Conservation (phyloP, 37 sponge, comb jelly and placozoan genomes). For the Aphrocallistes beatrix region DNA sequence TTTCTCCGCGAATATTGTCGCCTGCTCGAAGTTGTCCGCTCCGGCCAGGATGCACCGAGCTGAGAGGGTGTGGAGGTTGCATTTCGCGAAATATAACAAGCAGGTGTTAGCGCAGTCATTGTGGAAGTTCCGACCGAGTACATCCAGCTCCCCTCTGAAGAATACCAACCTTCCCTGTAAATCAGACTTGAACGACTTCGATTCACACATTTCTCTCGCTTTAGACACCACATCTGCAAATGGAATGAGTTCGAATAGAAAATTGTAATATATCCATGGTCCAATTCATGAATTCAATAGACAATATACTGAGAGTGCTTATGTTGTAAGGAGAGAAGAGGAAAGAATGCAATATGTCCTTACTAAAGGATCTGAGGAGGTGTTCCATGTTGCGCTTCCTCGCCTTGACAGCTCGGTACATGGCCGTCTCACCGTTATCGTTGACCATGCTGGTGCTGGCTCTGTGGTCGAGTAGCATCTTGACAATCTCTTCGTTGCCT, state of each 20-base stretch:
- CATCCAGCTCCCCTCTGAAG: not conserved
- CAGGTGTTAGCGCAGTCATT: not conserved
- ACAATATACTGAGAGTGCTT: not conserved
- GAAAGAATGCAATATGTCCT: too few relatives aligned
- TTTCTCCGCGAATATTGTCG: slow-evolving; percentile 4
- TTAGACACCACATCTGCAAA: not conserved
- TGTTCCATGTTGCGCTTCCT: not conserved
- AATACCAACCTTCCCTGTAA: not conserved
- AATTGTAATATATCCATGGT: not conserved
- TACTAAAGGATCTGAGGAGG: not conserved
- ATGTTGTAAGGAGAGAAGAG: not conserved
- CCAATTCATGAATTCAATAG: too few relatives aligned
- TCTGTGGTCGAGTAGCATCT: not conserved
- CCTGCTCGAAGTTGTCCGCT: slow-evolving; percentile 9
- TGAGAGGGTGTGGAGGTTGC: not conserved
- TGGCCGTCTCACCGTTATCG: not conserved
- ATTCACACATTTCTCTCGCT: not conserved
- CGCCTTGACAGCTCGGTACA: not conserved
- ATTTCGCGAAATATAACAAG: slow-evolving; percentile 13
- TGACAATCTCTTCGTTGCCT: not conserved
- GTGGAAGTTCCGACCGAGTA: not conserved
- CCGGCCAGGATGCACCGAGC: not conserved
- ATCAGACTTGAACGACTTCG: not conserved
- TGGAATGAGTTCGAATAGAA: not conserved
- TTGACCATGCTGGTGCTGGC: not conserved